Base-by-base conservation (phyloP, 1,140 invertebrate genomes). In the Hyphantria cunea region DNA sequence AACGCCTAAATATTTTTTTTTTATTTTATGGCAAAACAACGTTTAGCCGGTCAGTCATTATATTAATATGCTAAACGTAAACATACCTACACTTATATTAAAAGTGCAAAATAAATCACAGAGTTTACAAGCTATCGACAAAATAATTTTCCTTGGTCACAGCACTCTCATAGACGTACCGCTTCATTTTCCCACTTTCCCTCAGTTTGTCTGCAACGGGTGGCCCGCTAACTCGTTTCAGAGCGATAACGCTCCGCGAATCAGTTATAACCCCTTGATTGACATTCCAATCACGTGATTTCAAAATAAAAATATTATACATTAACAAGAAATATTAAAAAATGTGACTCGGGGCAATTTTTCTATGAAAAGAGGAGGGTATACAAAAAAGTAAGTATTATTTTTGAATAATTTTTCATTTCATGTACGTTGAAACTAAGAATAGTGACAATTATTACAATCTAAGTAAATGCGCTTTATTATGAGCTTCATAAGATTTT, bases 121-220 rank as follows among this genome's bases (percentile, higher is more conserved):
- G 17, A 25, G 17, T 25, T 25, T 25, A 25, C 17, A 5, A 25
- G 17, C n/a, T 66, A 71, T 70, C 71, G 74, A 73, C 71, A 68
- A 58, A 58, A 58, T 45, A 58, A 25, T 49, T 58, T 49, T 41
- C 45, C 31, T 45, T 44, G 15, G 9, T 37, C 51, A 32, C 80
- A 67, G 41, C 81, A 64, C 80, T 78, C 5, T 3, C 17, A 25
- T 25, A 25, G 17, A 72, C 39, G 53, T 61, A 74, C 74, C 66
- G 69, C 76, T 83, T 82, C 64, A 80, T 81, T 82, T 85, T 80
- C 76, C 75, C 76, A 76, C 72, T 80, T 82, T 77, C 73, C 72
- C 70, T 64, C 76, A 86, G 84, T 86, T 72, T 52, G 75, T 76
- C 64, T 76, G 52, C 64, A 70, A 50, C 61, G 58, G 25, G 44